These are phyloP conservation scores for Engraulis encrasicolus DNA, from an alignment of 2,113 vertebrate genomes.

Conservation along the genomic window DNA sequence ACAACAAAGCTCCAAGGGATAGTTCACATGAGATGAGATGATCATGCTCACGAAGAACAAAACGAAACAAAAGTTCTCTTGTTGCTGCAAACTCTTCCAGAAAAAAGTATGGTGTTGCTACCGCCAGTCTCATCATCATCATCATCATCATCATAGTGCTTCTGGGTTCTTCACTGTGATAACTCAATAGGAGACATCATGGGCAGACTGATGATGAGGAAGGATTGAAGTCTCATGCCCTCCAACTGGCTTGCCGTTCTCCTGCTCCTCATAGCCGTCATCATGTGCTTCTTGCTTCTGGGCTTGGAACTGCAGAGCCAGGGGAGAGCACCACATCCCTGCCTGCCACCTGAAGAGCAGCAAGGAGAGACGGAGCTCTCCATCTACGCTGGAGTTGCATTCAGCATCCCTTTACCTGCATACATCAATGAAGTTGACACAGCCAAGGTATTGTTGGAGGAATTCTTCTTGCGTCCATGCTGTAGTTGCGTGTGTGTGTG, in stretches of 20 bases:
- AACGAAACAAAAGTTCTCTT: neutral
- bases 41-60: neutral
- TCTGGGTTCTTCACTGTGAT: neutral
- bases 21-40: neutral
- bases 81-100: neutral
- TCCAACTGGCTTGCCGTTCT: neutral
- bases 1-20: neutral
- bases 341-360: neutral
- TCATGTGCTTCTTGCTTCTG: conserved; percentile 46
- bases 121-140: too few relatives aligned
- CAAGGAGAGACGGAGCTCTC: conserved; percentile 50
- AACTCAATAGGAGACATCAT: neutral
- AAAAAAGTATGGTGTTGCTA: neutral
- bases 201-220: neutral
- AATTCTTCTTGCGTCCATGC: neutral
- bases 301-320: conserved; percentile 13
- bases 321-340: neutral
- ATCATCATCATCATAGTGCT: neutral
- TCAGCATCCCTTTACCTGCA: conserved; percentile 46
- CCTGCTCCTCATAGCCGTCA: neutral
- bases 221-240: neutral
- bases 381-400: conserved; percentile 46
- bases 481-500: too few relatives aligned
- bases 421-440: conserved; percentile 27
- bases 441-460: conserved; percentile 53